A percentile compares a stretch with the other conserved stretches of the same genome.
These are phyloP conservation scores for Hydrophis major DNA, from an alignment of 2,797 vertebrate species.

Conservation along the genomic window DNA sequence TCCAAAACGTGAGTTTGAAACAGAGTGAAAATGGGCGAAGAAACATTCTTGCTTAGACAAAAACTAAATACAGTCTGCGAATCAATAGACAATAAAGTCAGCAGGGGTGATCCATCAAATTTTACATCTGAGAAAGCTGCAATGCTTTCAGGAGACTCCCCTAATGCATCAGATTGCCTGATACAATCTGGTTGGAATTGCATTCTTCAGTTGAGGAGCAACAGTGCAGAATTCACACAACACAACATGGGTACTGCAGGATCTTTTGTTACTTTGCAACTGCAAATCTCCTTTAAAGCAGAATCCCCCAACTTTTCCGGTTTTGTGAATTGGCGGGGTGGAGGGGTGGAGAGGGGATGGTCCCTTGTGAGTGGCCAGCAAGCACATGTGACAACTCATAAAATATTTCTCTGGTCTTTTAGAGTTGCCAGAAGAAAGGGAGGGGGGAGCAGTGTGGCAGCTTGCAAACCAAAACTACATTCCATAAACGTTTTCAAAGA, in stretches of 20 bases:
- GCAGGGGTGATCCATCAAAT: not conserved
- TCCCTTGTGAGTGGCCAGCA: too few species aligned
- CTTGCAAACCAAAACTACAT: too few species aligned
- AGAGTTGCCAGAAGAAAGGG: too few species aligned
- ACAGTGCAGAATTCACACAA: not conserved
- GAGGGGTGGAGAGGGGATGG: rapidly evolving
- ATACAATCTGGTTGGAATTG: not conserved
- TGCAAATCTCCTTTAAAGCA: not conserved
- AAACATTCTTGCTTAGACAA: not conserved
- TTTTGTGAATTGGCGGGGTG: too few species aligned
- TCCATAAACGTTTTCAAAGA: too few species aligned
- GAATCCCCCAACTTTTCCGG: not conserved
- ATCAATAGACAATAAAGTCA: not conserved
- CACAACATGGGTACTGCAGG: not conserved
- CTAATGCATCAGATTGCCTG: not conserved
- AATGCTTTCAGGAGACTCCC: not conserved
- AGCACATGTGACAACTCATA: too few species aligned
- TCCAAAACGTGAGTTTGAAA: not conserved
- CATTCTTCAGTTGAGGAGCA: not conserved
- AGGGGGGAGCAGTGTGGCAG: too few species aligned
- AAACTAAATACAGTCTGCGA: not conserved
- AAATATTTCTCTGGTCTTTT: too few species aligned
- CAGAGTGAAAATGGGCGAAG: not conserved
- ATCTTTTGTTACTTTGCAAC: not conserved
- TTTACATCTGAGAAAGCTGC: not conserved